Conservation (phyloP, 2,888 invertebrate genomes). For the Argyra leucocephala region DNA sequence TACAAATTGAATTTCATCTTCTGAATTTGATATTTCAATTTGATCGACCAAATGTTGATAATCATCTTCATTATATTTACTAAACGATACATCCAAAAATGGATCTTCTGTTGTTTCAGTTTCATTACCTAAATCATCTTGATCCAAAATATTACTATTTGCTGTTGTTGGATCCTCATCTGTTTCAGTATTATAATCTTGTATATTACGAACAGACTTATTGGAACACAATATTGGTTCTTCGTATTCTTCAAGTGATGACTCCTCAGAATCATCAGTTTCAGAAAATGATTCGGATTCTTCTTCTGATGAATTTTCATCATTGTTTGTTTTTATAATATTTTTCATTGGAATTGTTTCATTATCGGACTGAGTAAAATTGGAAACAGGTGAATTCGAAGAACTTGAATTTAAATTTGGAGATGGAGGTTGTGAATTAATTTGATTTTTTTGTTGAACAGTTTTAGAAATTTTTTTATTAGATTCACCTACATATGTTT, state of each 20-base stretch:
- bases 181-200: constrained; percentile 42
- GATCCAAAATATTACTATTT: constrained; percentile 34
- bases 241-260: constrained; percentile 19
- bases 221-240: constrained; percentile 43
- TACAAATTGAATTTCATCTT: constrained; percentile 43
- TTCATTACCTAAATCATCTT: constrained; percentile 28
- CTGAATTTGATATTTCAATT: constrained; percentile 50
- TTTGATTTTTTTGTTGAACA: constrained; percentile 5
- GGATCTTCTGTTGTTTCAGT: constrained; percentile 28
- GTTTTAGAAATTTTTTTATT: constrained; percentile 28
- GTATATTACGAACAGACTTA: constrained; percentile 48
- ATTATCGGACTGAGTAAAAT: constrained; percentile 2
- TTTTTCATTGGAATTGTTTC: background rate
- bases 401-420: constrained; percentile 23
- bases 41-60: constrained; percentile 31
- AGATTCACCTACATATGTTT: constrained; percentile 32
- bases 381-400: background rate
- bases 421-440: constrained; percentile 26
- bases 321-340: background rate
- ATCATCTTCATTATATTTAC: constrained; percentile 31
- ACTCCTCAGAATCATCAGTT: constrained; percentile 12
- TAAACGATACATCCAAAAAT: constrained; percentile 29
- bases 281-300: constrained; percentile 20
- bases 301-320: constrained; percentile 10
- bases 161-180: constrained; percentile 39